phyloP scores from a whole-genome alignment of 2,113 vertebrate species.

The Salvelinus namaycush region DNA sequence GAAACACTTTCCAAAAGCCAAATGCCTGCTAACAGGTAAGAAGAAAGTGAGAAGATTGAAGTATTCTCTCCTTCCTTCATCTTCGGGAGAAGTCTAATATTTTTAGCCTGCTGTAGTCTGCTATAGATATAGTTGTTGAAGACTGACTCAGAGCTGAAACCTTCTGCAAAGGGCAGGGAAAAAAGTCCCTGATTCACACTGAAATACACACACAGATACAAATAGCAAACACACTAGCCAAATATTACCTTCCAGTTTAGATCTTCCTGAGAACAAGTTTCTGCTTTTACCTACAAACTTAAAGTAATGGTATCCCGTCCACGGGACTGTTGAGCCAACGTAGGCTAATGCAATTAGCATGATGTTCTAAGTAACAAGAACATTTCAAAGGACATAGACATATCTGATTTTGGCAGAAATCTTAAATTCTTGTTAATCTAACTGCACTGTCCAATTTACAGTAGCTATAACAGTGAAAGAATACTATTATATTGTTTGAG shows the following conservation, averaged over 20 bases:
- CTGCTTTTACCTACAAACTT: conserved; percentile 53
- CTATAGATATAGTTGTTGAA: conserved; percentile 49
- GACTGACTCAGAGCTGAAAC: conserved; percentile 17
- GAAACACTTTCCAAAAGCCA: conserved; percentile 57
- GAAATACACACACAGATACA: conserved; percentile 51
- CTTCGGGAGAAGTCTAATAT: conserved; percentile 56
- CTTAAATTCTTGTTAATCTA: too few species aligned
- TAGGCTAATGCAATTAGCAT: too few species aligned
- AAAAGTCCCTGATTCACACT: conserved; percentile 21
- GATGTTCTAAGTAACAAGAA: too few species aligned
- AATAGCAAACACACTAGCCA: conserved; percentile 13
- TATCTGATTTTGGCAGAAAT: too few species aligned
- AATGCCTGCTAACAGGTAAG: conserved; percentile 61
- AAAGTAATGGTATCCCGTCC: conserved; percentile 22
- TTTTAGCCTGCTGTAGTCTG: conserved; percentile 48
- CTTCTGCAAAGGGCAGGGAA: background rate
- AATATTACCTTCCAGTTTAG: conserved; percentile 52
- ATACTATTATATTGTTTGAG: too few species aligned
- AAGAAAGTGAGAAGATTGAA: conserved; percentile 46
- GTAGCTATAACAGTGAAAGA: too few species aligned
- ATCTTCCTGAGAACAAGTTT: conserved; percentile 27
- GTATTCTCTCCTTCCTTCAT: conserved; percentile 19
- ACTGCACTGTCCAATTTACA: too few species aligned
- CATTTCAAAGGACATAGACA: too few species aligned
- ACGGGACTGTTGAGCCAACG: too few species aligned